Evolutionary conservation across 1,140 invertebrate species (phyloP).

Genomic region (Drosophila ficusphila): DNA sequence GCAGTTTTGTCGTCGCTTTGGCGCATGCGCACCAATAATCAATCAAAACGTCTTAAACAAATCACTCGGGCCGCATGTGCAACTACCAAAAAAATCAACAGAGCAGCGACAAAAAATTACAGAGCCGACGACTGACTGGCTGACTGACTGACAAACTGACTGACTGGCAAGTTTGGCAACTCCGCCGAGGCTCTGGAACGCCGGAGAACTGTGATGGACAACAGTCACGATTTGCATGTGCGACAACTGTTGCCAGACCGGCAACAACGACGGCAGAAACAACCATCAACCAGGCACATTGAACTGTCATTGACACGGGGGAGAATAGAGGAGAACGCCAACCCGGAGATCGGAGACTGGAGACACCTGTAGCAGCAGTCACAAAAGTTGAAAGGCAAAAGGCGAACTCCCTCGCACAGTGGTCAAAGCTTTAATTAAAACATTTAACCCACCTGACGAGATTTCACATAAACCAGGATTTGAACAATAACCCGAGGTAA

Average conservation of each 20-base stretch:
- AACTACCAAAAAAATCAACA: constrained; percentile 69
- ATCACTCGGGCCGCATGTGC: constrained; percentile 71
- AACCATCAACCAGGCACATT: constrained; percentile 70
- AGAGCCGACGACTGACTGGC: constrained; percentile 48
- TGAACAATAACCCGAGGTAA: too few relatives aligned
- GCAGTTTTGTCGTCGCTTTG: constrained; percentile 65
- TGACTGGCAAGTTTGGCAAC: constrained; percentile 72
- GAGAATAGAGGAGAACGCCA: constrained; percentile 45
- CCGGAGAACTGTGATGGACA: constrained; percentile 68
- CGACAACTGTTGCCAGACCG: constrained; percentile 76
- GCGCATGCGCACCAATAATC: constrained; percentile 73
- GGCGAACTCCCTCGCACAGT: constrained; percentile 59
- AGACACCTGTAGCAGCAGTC: constrained; percentile 65
- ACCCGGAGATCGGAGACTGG: constrained; percentile 29
- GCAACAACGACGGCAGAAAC: constrained; percentile 26
- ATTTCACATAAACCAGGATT: too few relatives aligned
- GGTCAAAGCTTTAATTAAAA: not conserved
- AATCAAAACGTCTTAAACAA: constrained; percentile 83
- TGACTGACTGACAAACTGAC: constrained; percentile 36
- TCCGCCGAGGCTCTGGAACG: constrained; percentile 12
- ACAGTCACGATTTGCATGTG: constrained; percentile 83
- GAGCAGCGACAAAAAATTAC: constrained; percentile 53
- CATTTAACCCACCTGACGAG: too few relatives aligned
- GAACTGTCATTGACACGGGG: constrained; percentile 83
- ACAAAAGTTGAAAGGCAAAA: constrained; percentile 78